Evolutionary conservation across 92 coral and sea anemone genomes (phyloP), one percentile per base, ranked within the genome.

Genomic region (Metridium senile): DNA sequence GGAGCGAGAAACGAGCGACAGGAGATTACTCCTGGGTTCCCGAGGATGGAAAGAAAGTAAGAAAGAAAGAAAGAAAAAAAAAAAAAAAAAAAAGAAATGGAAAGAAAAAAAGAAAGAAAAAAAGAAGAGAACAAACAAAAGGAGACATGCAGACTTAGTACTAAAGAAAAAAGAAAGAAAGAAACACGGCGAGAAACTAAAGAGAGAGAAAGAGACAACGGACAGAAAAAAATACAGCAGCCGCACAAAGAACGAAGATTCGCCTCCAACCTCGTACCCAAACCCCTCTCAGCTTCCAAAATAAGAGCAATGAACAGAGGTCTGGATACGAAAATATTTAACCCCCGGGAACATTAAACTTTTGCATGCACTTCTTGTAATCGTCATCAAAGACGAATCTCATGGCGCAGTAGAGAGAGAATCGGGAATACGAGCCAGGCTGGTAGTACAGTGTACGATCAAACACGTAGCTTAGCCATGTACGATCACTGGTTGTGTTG

Each of bases 301-400:
- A 39, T n/a, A 39, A 6, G 49, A 39, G 49, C 49, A 39, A 4
- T 4, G 13, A 39, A 13, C 6, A 6, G 49, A 39, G 49, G 13
- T 39, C 49, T 13, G 6, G 8, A 39, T 13, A 39, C 49, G 13
- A 39, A 13, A 6, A 39, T 39, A 6, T 39, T 59, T 18, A 59
- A 9, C 98, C 98, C 47, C 98, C 98, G 4, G 93, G 91, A 4
- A 94, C 93, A 25, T 68, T 72, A 84, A 81, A 91, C 58, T 76
- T 73, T 31, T 76, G 62, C 7, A 58, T 27, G 33, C 98, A 94
- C 16, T 51, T 70, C 33, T 91, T 62, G 68, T 80, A 94, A 23
- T 84, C 93, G 2, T 73, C 70, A 26, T 65, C 66, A 25, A 70
- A 51, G 10, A 84, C 91, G 70, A 79, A 74, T 52, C 91, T 77